Evolutionary conservation across 2,797 vertebrate genomes (phyloP), one percentile per base, ranked within the genome.

Genomic region (Chrysocyon brachyurus): DNA sequence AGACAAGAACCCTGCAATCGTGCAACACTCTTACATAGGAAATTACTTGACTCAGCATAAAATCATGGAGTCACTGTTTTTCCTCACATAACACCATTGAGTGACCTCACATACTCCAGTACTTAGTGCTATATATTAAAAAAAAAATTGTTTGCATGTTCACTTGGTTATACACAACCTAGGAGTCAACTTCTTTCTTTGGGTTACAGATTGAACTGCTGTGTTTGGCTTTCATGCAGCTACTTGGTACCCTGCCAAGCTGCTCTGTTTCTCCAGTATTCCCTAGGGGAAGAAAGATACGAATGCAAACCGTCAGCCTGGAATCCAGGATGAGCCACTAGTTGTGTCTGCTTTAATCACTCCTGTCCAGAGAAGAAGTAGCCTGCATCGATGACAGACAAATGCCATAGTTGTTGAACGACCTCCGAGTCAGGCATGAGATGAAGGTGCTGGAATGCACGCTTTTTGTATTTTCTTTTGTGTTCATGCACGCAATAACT

Each of bases 141-240:
- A 63, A 40, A 46, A 63, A 70, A 61, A 73, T 12, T 0, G 10
- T 54, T 78, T 36, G 78, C 17, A 46, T 14, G 17, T 19, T 90
- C 9, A 33, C 5, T 68, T 68, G 26, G 15, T 75, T 57, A 85
- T 12, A 54, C 9, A 6, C 5, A 21, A 63, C 12, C n/a, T 57
- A 19, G 46, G 57, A 7, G 5, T 15, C 0, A 3, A 16, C 46
- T 57, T 64, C 26, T 52, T 16, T 56, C 5, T 40, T 31, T 4
- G 22, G n/a, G 24, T 12, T 63, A 52, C 40, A 9, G 9, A 40
- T 0, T 46, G 21, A 21, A 10, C 4, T 9, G 14, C 26, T 19
- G 3, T 22, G 1, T 70, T 56, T 19, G 2, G 1, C 15, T 85
- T 26, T 6, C 6, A 5, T 4, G 9, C 0, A 46, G 40, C 24